Percentiles rank a stretch among this genome's conserved stretches.
Conservation (phyloP, 1,140 invertebrate species). For the Charaxes varanes region DNA sequence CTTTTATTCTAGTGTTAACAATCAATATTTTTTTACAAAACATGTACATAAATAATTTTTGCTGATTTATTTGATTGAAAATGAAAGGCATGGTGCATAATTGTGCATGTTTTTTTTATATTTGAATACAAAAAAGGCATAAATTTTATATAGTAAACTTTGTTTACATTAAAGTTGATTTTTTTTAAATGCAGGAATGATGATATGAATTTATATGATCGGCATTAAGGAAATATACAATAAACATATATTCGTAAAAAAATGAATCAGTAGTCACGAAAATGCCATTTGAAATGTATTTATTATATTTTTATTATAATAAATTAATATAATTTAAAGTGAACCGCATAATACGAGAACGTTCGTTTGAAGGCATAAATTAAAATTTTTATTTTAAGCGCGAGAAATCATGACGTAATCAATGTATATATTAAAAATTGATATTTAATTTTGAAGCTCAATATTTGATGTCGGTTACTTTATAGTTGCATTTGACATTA, state of each 20-base stretch:
- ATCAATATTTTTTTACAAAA: background rate
- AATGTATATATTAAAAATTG: slow-evolving; percentile 12
- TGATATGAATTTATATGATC: background rate
- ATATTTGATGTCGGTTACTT: slow-evolving; percentile 3
- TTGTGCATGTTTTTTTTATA: background rate
- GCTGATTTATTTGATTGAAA: slow-evolving; percentile 9
- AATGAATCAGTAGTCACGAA: background rate
- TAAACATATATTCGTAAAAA: background rate
- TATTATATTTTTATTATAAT: background rate
- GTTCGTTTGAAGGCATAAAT: slow-evolving; percentile 1
- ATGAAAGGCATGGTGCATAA: no score
- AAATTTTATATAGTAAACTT: background rate
- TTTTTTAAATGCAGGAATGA: background rate
- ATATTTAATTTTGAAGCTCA: slow-evolving; percentile 17
- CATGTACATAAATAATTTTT: background rate
- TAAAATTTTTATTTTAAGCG: background rate
- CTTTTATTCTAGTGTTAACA: no score
- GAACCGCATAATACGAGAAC: slow-evolving; percentile 4
- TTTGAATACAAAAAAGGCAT: background rate
- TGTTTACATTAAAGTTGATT: background rate
- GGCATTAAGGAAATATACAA: slow-evolving; percentile 1
- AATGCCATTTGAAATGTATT: slow-evolving; percentile 4
- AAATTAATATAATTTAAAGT: slow-evolving; percentile 3
- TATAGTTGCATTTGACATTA: slow-evolving; percentile 9
- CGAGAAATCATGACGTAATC: slow-evolving; percentile 9